Percentiles rank a stretch among this genome's conserved stretches.
phyloP scores from a whole-genome alignment of 2,113 vertebrate species.

The Aythya baeri region DNA sequence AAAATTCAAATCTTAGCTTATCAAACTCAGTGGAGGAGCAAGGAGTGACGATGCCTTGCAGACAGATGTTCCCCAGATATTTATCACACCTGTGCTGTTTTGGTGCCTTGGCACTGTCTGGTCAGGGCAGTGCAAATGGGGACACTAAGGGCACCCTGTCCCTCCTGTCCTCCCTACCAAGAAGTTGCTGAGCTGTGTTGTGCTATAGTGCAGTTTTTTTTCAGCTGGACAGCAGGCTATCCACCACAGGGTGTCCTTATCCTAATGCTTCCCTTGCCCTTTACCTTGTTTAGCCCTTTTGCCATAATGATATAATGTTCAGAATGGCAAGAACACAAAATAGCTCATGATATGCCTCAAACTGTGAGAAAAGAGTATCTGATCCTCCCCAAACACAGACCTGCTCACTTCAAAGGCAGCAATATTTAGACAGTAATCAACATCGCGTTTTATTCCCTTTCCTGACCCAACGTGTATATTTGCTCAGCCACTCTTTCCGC shows the following conservation, averaged over 20 bases:
- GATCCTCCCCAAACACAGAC: constrained; percentile 39
- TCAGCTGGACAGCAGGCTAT: neutral
- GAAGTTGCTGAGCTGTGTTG: neutral
- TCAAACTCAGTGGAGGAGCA: neutral
- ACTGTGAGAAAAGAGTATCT: constrained; percentile 23
- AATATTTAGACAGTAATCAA: constrained; percentile 45
- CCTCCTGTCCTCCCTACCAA: neutral
- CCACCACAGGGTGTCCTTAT: neutral
- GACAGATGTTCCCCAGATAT: neutral
- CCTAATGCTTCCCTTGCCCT: constrained; percentile 3
- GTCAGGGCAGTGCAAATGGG: neutral
- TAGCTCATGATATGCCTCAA: constrained; percentile 40
- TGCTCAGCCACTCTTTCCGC: neutral
- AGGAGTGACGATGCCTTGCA: neutral
- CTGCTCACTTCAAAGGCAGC: neutral
- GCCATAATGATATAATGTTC: neutral
- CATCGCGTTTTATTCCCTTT: neutral
- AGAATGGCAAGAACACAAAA: constrained; percentile 37
- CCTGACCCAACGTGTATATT: neutral
- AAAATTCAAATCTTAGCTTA: neutral
- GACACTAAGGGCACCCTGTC: neutral
- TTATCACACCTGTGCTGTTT: neutral
- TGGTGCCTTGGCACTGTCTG: neutral
- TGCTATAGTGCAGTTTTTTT: neutral
- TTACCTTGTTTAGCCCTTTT: constrained; percentile 47